phyloP scores from a whole-genome alignment of 2,888 invertebrate genomes.

The Colletes collaris region DNA sequence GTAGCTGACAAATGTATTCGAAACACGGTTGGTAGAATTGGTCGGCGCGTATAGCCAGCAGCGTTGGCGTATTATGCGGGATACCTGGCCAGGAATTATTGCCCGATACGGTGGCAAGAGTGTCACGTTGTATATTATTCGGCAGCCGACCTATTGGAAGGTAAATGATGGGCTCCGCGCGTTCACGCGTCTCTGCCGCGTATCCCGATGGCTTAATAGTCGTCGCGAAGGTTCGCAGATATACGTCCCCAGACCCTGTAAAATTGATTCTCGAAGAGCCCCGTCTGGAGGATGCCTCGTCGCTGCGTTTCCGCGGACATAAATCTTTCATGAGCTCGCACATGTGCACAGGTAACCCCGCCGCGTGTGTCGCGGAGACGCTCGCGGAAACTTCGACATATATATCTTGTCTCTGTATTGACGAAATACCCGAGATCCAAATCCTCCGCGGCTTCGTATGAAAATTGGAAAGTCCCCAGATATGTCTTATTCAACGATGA shows the following conservation, averaged over 20 bases:
- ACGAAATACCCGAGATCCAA: slow-evolving; percentile 26
- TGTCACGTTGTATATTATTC: slow-evolving; percentile 70
- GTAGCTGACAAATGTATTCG: slow-evolving; percentile 16
- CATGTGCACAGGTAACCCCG: slow-evolving; percentile 23
- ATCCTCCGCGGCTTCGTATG: slow-evolving; percentile 38
- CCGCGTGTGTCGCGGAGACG: slow-evolving; percentile 22
- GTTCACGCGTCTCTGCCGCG: slow-evolving; percentile 2
- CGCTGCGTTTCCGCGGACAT: slow-evolving; percentile 49
- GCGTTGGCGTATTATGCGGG: slow-evolving; percentile 54
- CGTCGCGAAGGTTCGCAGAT: background rate
- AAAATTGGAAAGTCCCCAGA: slow-evolving; percentile 48
- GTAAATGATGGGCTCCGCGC: slow-evolving; percentile 64
- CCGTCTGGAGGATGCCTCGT: slow-evolving; percentile 30
- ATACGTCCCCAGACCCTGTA: slow-evolving; percentile 13
- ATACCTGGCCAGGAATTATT: slow-evolving; percentile 69
- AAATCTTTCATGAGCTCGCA: slow-evolving; percentile 67
- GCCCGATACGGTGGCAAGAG: slow-evolving; percentile 69
- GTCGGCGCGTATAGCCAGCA: background rate
- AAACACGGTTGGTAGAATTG: slow-evolving; percentile 20
- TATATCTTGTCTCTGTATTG: slow-evolving; percentile 29
- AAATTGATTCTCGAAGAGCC: slow-evolving; percentile 59
- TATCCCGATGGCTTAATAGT: slow-evolving; percentile 13
- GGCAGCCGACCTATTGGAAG: slow-evolving; percentile 62
- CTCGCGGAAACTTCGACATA: slow-evolving; percentile 37
- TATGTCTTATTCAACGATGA: slow-evolving; percentile 52